Evolutionary conservation across 2,797 vertebrate genomes (phyloP), one percentile per base, ranked within the genome.

Genomic region (Limnodromus scolopaceus): DNA sequence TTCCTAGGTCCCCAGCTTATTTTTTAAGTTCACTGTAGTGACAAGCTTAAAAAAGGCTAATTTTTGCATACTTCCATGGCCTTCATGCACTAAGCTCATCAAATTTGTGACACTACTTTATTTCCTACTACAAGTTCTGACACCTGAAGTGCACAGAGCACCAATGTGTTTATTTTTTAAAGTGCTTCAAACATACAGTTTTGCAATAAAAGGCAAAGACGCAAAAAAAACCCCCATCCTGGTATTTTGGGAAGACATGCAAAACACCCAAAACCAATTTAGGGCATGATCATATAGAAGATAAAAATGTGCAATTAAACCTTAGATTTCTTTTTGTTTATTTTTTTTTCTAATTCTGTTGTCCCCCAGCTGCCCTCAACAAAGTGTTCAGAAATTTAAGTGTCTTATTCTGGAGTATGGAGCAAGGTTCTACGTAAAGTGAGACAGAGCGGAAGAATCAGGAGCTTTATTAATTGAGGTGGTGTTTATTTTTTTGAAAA

Each of bases 171-270:
- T 75, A 51, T 30, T 83, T 92, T 80, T 86, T 41, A 34, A 63
- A 69, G 36, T 79, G 24, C 28, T 36, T 84, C 38, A 34, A 85
- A 69, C 27, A 17, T 20, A 20, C 2, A 54, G 22, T 58, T 81
- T 84, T 46, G 10, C 32, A 49, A 15, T 38, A 74, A 54, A 75
- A 91, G 14, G 39, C 16, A 57, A 81, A 78, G 39, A 78, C 55
- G 10, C 2, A 10, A 58, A 34, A 66, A 51, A 46, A 11, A 0
- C 18, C 0, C 3, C 11, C 13, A 18, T 25, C 22, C 3, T 63
- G 22, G 14, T 79, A 58, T 68, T 92, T 61, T 71, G 9, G 46
- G 57, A 71, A 28, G 14, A 53, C 9, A 7, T 24, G 30, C 58
- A 63, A 58, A 43, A 78, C 65, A 19, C 3, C 5, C 12, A 80